Conservation (phyloP, 2,888 invertebrate species). For the Boloria selene region DNA sequence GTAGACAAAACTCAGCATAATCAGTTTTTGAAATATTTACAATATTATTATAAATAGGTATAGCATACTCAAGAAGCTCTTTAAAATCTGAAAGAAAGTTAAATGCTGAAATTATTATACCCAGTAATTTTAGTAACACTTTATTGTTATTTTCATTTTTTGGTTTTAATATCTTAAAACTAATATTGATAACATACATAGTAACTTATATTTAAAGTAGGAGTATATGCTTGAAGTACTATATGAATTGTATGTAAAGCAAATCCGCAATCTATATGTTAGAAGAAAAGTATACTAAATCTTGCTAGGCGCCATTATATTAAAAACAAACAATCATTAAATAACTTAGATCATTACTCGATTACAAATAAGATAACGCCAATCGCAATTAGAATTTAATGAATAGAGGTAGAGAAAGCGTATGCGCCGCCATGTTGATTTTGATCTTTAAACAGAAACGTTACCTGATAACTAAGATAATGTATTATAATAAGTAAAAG, state of each 20-base stretch:
- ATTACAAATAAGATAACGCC: constrained; percentile 37
- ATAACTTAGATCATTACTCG: constrained; percentile 26
- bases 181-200: too few species aligned
- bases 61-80: too few species aligned
- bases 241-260: too few species aligned
- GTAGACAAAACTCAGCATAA: background rate
- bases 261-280: background rate
- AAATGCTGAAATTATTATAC: too few species aligned
- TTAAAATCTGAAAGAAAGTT: too few species aligned
- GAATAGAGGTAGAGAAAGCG: constrained; percentile 51
- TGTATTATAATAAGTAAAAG: background rate
- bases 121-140: too few species aligned
- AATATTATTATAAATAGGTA: too few species aligned
- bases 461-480: constrained; percentile 39
- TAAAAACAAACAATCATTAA: constrained; percentile 28
- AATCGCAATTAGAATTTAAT: constrained; percentile 46
- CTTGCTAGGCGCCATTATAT: background rate
- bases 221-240: too few species aligned
- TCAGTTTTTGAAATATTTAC: background rate
- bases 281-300: too few species aligned
- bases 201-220: too few species aligned
- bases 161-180: too few species aligned
- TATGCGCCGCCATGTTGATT: constrained; percentile 59
- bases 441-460: constrained; percentile 57
- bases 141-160: too few species aligned